Base-by-base conservation (phyloP, 92 coral and sea anemone genomes). In the Palythoa heliodiscus region DNA sequence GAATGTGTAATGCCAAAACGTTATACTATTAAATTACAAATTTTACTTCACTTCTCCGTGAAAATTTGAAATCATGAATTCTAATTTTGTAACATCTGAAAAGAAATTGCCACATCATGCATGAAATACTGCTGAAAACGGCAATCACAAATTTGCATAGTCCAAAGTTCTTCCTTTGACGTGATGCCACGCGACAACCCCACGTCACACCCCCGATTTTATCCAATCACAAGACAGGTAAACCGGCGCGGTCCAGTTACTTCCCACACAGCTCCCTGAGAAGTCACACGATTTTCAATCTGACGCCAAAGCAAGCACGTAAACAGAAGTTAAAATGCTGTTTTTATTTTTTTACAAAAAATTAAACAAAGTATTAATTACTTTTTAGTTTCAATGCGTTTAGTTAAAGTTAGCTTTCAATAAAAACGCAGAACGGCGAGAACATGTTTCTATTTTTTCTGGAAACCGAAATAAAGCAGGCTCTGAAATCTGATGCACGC, bases 151-250 rank as follows among this genome's bases (percentile, higher is more conserved):
- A 83, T 83, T 70, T 29, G 68, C 80, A 83, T 53, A 83, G 87
- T 83, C 78, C 87, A 83, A 83, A 70, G 79, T 55, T 83, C 76
- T 24, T 70, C 19, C 13, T 29, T n/a, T 66, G 48, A 53, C 66
- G 83, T 66, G 7, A 15, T n/a, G 77, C 77, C 68, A 85, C 91
- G 93, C 85, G 93, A 89, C 93, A 77, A 39, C 88, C 92, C 92
- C 91, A 76, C 39, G 43, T 57, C 88, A 90, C 93, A 68, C 93
- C 93, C 85, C 89, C 91, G 23, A 40, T 9, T 29, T 20, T 22
- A 76, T 25, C 93, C 93, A 90, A 90, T 90, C 88, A 87, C 54
- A 66, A 70, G 16, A 25, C 67, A 77, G 77, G 55, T 54, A 47
- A 53, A 61, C 68, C 69, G 61, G 48, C 37, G 48, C 19, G 73